A percentile compares a stretch with the other conserved stretches of the same genome.
These are phyloP conservation scores for Spinibarbus caldwelli DNA, from an alignment of 2,797 vertebrate genomes.

Conservation along the genomic window DNA sequence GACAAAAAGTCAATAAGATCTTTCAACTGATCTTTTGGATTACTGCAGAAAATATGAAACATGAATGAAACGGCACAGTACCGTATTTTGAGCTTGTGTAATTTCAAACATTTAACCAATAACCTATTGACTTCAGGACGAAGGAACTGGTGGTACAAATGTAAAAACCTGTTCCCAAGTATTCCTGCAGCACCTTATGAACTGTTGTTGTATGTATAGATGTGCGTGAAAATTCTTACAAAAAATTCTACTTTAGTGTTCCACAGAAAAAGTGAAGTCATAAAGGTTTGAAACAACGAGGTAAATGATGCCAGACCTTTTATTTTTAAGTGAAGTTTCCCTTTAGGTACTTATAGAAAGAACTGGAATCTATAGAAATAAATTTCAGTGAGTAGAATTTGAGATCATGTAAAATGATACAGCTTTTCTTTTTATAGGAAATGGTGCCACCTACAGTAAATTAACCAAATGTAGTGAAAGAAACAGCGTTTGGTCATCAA, in stretches of 20 bases:
- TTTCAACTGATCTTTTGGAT: background rate
- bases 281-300: background rate
- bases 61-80: too few species aligned
- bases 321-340: too few species aligned
- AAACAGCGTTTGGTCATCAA: background rate
- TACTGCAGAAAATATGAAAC: background rate
- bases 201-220: background rate
- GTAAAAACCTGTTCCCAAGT: background rate
- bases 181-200: background rate
- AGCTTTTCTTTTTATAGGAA: background rate
- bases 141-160: background rate
- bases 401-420: background rate
- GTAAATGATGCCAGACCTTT: background rate
- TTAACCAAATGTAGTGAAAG: background rate
- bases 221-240: background rate
- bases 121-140: background rate
- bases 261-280: background rate
- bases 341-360: background rate
- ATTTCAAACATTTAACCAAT: background rate
- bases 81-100: background rate
- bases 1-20: background rate
- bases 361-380: background rate
- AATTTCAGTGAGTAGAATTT: background rate
- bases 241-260: background rate
- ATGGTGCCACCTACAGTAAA: conserved; percentile 43